Evolutionary conservation across 2,888 invertebrate genomes (phyloP), one percentile per base, ranked within the genome.

Genomic region (Platycheirus rosarum): DNA sequence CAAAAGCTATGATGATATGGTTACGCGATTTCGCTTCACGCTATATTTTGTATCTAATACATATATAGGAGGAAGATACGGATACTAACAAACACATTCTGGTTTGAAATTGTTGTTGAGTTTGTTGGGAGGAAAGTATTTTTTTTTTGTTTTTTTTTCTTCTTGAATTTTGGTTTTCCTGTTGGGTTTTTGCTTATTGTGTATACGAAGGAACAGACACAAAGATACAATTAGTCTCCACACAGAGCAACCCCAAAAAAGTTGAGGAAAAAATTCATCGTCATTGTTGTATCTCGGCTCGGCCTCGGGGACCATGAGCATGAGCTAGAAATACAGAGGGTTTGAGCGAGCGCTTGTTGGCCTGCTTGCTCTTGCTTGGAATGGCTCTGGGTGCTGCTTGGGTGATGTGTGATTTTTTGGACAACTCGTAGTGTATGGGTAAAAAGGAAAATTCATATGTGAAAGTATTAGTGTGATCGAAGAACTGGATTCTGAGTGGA

Each of bases 1-100:
- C 90, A 90, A 89, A 90, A 90, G 89, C 90, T 90, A 88, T 89
- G 89, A 85, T 86, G 86, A 87, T 87, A 87, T 87, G 87, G 86
- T 85, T 85, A 86, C 86, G 85, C 87, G 86, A 85, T 86, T 86
- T 86, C 78, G 84, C 84, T 85, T 82, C 79, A 82, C 78, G 75
- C 78, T 85, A 70, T 82, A 76, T 84, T 84, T 79, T 75, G 78
- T 77, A 73, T 84, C 53, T 79, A 74, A 77, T 66, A 80, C 69
- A 77, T 75, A 49, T 62, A 70, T n/a, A n/a, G n/a, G 53, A 75
- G 69, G 68, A 68, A 62, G 42, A 37, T 40, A 51, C 32, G 29
- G 26, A 60, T 46, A 44, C 20, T 14, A 63, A 65, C 76, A 68
- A 65, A 76, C 69, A 53, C 49, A 63, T 57, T n/a, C 13, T 29